Evolutionary conservation across 2,113 vertebrate genomes (phyloP).

Genomic region (Cyprinodon variegatus): DNA sequence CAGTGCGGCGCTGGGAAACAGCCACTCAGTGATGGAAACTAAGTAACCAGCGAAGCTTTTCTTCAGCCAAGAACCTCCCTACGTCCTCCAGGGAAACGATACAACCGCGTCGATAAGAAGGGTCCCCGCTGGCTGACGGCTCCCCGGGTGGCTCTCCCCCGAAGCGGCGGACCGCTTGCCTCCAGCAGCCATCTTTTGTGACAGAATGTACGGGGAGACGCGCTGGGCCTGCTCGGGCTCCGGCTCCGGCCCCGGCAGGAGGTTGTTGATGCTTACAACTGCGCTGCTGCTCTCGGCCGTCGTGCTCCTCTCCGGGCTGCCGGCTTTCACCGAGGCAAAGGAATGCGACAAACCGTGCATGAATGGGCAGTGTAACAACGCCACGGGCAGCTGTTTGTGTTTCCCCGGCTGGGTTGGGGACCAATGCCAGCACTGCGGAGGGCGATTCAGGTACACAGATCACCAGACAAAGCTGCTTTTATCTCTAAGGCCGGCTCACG

Average conservation of each 20-base stretch:
- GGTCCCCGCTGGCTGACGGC: neutral
- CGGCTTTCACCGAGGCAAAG: constrained; percentile 79
- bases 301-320: constrained; percentile 71
- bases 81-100: neutral
- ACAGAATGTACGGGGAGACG: constrained; percentile 75
- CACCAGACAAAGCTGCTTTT: constrained; percentile 5
- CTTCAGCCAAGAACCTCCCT: constrained; percentile 15
- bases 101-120: neutral
- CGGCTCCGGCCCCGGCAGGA: constrained; percentile 60
- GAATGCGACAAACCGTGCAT: constrained; percentile 92
- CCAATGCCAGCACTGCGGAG: constrained; percentile 98
- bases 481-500: neutral
- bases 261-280: constrained; percentile 61
- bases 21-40: constrained; percentile 74
- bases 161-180: constrained; percentile 43
- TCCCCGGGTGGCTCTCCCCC: neutral
- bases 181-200: constrained; percentile 75
- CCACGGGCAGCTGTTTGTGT: constrained; percentile 87
- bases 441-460: constrained; percentile 87
- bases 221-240: constrained; percentile 74
- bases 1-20: constrained; percentile 68
- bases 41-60: constrained; percentile 26
- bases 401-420: constrained; percentile 93
- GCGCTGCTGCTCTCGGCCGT: constrained; percentile 63
- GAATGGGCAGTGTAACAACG: constrained; percentile 88